Evolutionary conservation across 2,888 invertebrate genomes (phyloP).

Genomic region (Erebia palarica): DNA sequence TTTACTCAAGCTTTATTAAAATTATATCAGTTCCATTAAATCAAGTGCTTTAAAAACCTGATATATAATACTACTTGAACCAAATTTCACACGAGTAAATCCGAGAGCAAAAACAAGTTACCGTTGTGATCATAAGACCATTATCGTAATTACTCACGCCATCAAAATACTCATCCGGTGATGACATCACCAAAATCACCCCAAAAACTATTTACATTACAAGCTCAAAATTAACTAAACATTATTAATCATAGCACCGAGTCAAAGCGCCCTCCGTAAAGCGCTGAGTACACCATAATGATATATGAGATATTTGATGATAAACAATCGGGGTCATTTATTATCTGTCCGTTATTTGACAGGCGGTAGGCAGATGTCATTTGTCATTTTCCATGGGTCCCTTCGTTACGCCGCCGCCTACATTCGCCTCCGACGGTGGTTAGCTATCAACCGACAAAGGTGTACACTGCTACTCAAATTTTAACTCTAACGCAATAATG

Average conservation of each 20-base stretch:
- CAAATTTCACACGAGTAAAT: not conserved
- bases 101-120: not conserved
- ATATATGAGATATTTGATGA: slow-evolving; percentile 84
- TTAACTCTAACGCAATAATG: slow-evolving; percentile 44
- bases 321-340: slow-evolving; percentile 85
- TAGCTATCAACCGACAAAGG: slow-evolving; percentile 76
- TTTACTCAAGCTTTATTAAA: no score
- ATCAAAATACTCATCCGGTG: slow-evolving; percentile 64
- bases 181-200: slow-evolving; percentile 67
- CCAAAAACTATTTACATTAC: slow-evolving; percentile 75
- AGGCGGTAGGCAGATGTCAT: slow-evolving; percentile 87
- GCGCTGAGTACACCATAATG: slow-evolving; percentile 79
- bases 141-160: slow-evolving; percentile 33
- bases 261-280: slow-evolving; percentile 65
- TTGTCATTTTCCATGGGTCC: slow-evolving; percentile 85
- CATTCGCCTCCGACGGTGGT: slow-evolving; percentile 78
- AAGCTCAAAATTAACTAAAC: slow-evolving; percentile 79
- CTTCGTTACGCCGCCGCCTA: slow-evolving; percentile 77
- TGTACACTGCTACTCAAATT: slow-evolving; percentile 43
- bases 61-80: no score
- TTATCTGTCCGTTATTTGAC: slow-evolving; percentile 86
- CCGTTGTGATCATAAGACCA: not conserved
- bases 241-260: slow-evolving; percentile 77
- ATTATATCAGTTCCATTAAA: no score
- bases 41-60: no score